phyloP scores from a whole-genome alignment of 2,113 vertebrate species.

The Spea multiplicata region DNA sequence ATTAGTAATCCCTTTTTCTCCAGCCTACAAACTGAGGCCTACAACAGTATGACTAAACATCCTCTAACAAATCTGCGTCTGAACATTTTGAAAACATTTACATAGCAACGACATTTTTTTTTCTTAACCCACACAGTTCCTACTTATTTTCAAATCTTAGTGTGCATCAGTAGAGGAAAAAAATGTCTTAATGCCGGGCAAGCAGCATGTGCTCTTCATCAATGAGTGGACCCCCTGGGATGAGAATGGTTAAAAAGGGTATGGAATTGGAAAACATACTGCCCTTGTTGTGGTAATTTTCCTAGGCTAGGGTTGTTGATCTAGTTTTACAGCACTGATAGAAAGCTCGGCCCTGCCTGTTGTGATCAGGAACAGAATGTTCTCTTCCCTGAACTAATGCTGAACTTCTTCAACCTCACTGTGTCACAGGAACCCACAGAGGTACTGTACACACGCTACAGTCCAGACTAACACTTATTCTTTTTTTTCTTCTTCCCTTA shows the following conservation, averaged over 20 bases:
- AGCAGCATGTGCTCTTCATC: neutral
- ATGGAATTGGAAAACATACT: slow-evolving; percentile 6
- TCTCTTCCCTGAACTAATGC: slow-evolving; percentile 68
- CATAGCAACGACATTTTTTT: neutral
- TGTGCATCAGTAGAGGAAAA: neutral
- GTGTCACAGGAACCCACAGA: slow-evolving; percentile 46
- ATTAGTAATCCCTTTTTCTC: no score
- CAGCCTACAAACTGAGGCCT: no score
- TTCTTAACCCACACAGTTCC: neutral
- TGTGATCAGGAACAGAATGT: slow-evolving; percentile 71
- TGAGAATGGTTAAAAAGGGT: neutral
- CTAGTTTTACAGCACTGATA: slow-evolving; percentile 51
- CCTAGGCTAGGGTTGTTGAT: slow-evolving; percentile 53
- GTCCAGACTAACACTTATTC: slow-evolving; percentile 3
- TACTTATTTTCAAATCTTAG: neutral
- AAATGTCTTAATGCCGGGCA: neutral
- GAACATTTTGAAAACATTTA: neutral
- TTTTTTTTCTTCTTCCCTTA: neutral
- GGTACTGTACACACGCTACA: slow-evolving; percentile 41
- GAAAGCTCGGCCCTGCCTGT: slow-evolving; percentile 48
- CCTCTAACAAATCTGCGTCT: neutral
- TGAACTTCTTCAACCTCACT: slow-evolving; percentile 61
- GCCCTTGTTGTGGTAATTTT: slow-evolving; percentile 48
- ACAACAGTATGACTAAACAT: neutral
- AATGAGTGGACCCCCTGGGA: neutral